Evolutionary conservation across 2,113 vertebrate species (phyloP).

Genomic region (Miniopterus natalensis): DNA sequence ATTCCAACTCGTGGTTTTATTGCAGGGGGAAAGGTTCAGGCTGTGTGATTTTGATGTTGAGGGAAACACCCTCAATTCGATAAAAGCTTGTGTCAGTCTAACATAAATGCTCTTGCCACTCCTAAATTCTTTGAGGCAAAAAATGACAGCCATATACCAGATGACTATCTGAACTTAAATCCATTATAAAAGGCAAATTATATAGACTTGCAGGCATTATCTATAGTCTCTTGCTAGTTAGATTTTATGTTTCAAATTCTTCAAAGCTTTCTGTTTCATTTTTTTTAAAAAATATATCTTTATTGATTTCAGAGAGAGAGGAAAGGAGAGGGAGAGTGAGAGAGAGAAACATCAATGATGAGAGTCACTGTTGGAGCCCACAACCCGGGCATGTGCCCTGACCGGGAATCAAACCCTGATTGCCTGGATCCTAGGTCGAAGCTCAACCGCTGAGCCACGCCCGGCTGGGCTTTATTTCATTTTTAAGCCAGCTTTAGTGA

Average conservation of each 20-base stretch:
- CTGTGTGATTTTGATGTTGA: neutral
- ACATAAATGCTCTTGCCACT: neutral
- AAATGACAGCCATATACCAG: neutral
- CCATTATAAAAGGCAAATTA: neutral
- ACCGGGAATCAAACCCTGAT: too few relatives aligned
- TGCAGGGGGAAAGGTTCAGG: neutral
- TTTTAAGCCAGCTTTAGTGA: slow-evolving; percentile 42
- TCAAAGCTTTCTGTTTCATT: slow-evolving; percentile 51
- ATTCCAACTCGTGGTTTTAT: neutral
- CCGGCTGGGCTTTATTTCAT: neutral
- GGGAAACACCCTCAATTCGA: neutral
- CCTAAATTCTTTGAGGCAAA: neutral
- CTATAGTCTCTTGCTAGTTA: neutral
- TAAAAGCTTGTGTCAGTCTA: neutral
- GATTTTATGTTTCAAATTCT: slow-evolving; percentile 46
- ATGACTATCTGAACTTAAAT: neutral
- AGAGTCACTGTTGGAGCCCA: too few relatives aligned
- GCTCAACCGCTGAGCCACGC: too few relatives aligned
- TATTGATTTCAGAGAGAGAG: too few relatives aligned
- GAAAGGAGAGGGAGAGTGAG: too few relatives aligned
- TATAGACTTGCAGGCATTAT: neutral
- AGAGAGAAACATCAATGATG: too few relatives aligned
- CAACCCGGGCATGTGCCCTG: too few relatives aligned
- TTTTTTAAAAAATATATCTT: neutral
- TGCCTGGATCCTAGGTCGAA: too few relatives aligned